Conservation (phyloP, 2,797 vertebrate genomes). For the Chelon auratus region DNA sequence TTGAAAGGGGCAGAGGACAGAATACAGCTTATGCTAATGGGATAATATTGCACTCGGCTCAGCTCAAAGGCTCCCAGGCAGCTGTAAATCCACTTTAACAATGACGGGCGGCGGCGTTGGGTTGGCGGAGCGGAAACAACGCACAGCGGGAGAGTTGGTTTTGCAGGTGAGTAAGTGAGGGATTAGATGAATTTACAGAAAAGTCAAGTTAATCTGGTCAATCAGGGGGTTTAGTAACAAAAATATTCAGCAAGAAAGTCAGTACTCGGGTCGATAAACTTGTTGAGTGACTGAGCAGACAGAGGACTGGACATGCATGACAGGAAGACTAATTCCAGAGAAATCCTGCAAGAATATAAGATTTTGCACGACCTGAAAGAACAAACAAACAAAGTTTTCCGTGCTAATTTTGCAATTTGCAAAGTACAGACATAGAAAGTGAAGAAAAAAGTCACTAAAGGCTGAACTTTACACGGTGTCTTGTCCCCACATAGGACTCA, state of each 20-base stretch:
- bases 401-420: neutral
- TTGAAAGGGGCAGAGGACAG: constrained; percentile 52
- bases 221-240: neutral
- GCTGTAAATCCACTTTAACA: constrained; percentile 71
- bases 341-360: neutral
- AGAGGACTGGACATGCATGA: neutral
- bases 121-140: constrained; percentile 4
- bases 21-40: constrained; percentile 71
- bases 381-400: neutral
- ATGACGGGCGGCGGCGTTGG: constrained; percentile 22
- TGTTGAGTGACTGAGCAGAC: constrained; percentile 3
- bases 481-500: too few species aligned
- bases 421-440: neutral
- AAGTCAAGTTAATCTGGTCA: neutral
- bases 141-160: neutral
- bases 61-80: constrained; percentile 66
- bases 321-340: too few species aligned
- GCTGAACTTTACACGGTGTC: too few species aligned
- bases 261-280: too few species aligned
- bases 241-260: too few species aligned
- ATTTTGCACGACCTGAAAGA: neutral
- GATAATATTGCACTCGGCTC: constrained; percentile 57
- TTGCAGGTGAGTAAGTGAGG: neutral
- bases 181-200: constrained; percentile 13
- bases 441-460: neutral